phyloP scores from a whole-genome alignment of 2,113 vertebrate genomes.

The Platichthys stellatus region DNA sequence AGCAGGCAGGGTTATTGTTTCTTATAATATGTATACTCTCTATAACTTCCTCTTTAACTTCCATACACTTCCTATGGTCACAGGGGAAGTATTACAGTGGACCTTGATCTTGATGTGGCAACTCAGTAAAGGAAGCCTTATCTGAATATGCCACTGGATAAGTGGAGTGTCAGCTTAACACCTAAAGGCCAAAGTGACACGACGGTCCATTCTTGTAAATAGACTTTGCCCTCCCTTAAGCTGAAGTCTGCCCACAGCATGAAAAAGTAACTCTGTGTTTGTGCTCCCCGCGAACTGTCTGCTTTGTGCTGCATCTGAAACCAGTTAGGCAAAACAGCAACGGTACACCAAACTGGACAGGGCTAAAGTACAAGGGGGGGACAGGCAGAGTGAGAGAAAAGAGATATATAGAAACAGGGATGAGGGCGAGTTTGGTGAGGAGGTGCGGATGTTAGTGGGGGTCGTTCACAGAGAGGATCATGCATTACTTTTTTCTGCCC shows the following conservation, averaged over 20 bases:
- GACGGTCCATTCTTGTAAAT: neutral
- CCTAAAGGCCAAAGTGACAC: neutral
- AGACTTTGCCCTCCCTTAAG: slow-evolving; percentile 7
- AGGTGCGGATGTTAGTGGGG: slow-evolving; percentile 42
- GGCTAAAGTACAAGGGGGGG: neutral
- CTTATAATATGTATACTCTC: neutral
- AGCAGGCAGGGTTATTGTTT: neutral
- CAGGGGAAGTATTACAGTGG: neutral
- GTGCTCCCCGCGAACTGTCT: neutral
- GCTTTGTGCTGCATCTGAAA: slow-evolving; percentile 60
- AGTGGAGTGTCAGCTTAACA: neutral
- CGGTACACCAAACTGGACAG: slow-evolving; percentile 31
- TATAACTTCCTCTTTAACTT: neutral
- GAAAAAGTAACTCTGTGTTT: slow-evolving; percentile 39
- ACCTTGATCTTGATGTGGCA: neutral
- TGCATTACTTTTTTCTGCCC: slow-evolving; percentile 71
- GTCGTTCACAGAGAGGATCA: slow-evolving; percentile 69
- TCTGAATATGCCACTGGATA: neutral
- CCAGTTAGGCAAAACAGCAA: slow-evolving; percentile 49
- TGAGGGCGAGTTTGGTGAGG: slow-evolving; percentile 32
- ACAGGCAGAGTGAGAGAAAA: slow-evolving; percentile 4
- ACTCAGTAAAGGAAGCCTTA: neutral
- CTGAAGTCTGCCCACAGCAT: slow-evolving; percentile 21
- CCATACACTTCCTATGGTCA: too few relatives aligned
- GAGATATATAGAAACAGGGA: slow-evolving; percentile 53